A percentile compares a stretch with the other conserved stretches of the same genome.
Conservation (phyloP, 2,113 vertebrate species). For the Sialia sialis region DNA sequence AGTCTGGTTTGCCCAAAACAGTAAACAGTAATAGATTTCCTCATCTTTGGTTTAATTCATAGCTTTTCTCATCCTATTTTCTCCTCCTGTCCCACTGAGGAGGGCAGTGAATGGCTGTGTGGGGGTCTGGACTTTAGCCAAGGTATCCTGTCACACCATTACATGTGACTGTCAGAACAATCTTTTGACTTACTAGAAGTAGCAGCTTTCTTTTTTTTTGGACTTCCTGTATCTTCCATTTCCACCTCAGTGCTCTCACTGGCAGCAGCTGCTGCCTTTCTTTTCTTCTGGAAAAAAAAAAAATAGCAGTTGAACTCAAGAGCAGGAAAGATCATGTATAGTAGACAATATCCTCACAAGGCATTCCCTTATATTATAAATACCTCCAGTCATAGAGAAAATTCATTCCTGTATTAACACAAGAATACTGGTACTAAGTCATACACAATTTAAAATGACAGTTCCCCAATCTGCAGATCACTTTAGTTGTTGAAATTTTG, state of each 20-base stretch:
- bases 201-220: background rate
- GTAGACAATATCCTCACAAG: background rate
- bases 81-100: background rate
- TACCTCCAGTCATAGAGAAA: background rate
- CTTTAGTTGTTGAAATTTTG: background rate
- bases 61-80: background rate
- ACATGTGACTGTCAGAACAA: background rate
- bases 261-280: slow-evolving; percentile 29
- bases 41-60: background rate
- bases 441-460: background rate
- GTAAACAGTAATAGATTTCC: background rate
- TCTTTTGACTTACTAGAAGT: slow-evolving; percentile 63
- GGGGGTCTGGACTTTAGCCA: background rate
- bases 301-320: background rate
- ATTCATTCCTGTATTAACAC: background rate
- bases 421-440: background rate
- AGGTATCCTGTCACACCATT: background rate
- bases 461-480: background rate
- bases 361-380: background rate
- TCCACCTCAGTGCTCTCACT: background rate
- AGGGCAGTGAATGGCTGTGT: background rate
- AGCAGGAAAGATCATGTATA: background rate
- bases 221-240: slow-evolving; percentile 45
- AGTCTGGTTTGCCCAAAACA: background rate
- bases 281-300: slow-evolving; percentile 19